Evolutionary conservation across 2,113 vertebrate species (phyloP).

Genomic region (Camelus dromedarius): DNA sequence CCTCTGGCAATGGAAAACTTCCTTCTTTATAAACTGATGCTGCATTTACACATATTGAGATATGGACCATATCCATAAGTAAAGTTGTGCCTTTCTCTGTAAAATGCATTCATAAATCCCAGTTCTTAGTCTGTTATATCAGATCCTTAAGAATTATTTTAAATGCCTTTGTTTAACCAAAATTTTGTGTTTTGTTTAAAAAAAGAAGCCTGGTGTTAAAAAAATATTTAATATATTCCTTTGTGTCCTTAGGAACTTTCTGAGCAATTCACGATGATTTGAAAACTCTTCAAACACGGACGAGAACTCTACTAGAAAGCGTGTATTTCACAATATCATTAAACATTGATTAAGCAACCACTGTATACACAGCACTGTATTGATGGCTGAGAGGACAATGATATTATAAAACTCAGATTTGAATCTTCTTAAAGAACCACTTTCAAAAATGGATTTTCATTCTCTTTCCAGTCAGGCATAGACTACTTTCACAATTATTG

Average conservation of each 20-base stretch:
- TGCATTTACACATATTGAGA: constrained; percentile 18
- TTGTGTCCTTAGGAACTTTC: constrained; percentile 6
- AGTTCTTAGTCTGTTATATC: background rate
- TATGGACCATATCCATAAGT: background rate
- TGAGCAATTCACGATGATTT: constrained; percentile 1
- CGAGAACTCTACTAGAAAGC: background rate
- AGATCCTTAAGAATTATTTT: background rate
- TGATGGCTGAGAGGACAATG: background rate
- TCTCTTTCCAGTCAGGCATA: background rate
- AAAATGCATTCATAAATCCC: background rate
- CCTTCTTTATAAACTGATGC: background rate
- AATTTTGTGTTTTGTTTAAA: background rate
- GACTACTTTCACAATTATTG: background rate
- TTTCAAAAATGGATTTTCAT: constrained; percentile 20
- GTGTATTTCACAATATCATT: background rate
- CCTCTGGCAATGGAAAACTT: constrained; percentile 1
- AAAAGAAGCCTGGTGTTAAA: background rate
- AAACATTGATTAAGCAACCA: constrained; percentile 15
- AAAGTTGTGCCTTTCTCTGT: background rate
- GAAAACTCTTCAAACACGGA: constrained; percentile 10
- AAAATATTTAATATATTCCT: background rate
- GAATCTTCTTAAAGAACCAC: constrained; percentile 12
- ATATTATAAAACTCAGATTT: constrained; percentile 11
- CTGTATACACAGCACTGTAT: background rate
- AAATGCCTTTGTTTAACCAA: constrained; percentile 26